These are phyloP conservation scores for Leptinotarsa haldemani DNA, from an alignment of 2,888 invertebrate species.

Conservation along the genomic window DNA sequence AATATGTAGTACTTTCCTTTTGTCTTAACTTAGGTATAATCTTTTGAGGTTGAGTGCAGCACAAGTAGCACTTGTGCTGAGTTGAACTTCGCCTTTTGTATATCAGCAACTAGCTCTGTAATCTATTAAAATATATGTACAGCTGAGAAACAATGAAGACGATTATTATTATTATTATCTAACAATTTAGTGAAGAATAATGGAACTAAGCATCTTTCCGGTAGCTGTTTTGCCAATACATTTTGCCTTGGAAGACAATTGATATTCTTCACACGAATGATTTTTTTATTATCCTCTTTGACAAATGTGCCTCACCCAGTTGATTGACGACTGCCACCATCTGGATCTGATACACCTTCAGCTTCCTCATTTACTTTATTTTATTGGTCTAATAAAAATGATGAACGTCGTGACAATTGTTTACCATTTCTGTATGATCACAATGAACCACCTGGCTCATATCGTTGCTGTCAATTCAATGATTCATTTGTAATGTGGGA, in stretches of 20 bases:
- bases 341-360: slow-evolving; percentile 21
- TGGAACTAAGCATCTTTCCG: background rate
- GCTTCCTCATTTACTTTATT: slow-evolving; percentile 16
- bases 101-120: no score
- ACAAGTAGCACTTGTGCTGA: no score
- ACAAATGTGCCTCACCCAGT: slow-evolving; percentile 14
- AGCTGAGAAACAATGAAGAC: no score
- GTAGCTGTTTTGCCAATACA: no score
- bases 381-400: slow-evolving; percentile 19
- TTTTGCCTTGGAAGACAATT: background rate
- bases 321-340: slow-evolving; percentile 3
- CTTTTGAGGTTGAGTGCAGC: no score
- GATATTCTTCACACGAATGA: background rate
- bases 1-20: no score
- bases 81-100: no score
- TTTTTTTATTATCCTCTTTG: slow-evolving; percentile 4
- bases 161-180: no score
- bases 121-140: no score
- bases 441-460: slow-evolving; percentile 21
- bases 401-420: slow-evolving; percentile 19
- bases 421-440: slow-evolving; percentile 23
- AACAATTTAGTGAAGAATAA: no score
- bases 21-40: no score
- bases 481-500: background rate
- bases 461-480: background rate